Evolutionary conservation across 2,888 invertebrate genomes (phyloP).

Genomic region (Plagodis dolabraria): DNA sequence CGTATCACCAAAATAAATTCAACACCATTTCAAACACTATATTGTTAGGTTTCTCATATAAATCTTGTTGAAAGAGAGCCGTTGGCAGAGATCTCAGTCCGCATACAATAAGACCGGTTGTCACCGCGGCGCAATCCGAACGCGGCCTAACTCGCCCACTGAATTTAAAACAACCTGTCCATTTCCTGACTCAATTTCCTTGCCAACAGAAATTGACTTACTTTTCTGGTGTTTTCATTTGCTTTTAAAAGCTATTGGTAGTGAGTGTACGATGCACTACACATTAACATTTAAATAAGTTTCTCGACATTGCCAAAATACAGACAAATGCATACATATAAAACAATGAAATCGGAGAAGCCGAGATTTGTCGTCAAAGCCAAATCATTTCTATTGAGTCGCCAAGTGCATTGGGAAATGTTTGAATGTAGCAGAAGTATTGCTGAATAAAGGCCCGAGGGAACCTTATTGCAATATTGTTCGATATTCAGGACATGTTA

Average conservation of each 20-base stretch:
- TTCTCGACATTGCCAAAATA: slow-evolving; percentile 37
- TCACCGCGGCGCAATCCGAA: slow-evolving; percentile 48
- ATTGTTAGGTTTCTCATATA: slow-evolving; percentile 38
- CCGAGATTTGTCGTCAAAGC: slow-evolving; percentile 50
- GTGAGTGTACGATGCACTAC: slow-evolving; percentile 30
- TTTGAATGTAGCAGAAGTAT: slow-evolving; percentile 62
- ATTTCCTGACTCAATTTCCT: slow-evolving; percentile 48
- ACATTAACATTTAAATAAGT: slow-evolving; percentile 41
- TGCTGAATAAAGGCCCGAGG: slow-evolving; percentile 40
- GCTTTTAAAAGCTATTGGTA: slow-evolving; percentile 36
- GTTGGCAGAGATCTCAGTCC: slow-evolving; percentile 42
- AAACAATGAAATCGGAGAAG: slow-evolving; percentile 45
- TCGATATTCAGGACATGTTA: slow-evolving; percentile 52
- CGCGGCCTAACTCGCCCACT: slow-evolving; percentile 46
- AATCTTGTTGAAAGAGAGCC: slow-evolving; percentile 41
- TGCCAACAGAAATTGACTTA: slow-evolving; percentile 23
- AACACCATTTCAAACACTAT: slow-evolving; percentile 33
- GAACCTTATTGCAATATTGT: slow-evolving; percentile 56
- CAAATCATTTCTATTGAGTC: slow-evolving; percentile 72
- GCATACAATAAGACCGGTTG: slow-evolving; percentile 63
- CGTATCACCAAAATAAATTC: too few species aligned
- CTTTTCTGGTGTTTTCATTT: slow-evolving; percentile 25
- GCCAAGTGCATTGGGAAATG: slow-evolving; percentile 63
- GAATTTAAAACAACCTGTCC: slow-evolving; percentile 60
- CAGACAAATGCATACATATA: slow-evolving; percentile 40